Evolutionary conservation across 2,797 vertebrate genomes (phyloP).

Genomic region (Lutjanus argentimaculatus): DNA sequence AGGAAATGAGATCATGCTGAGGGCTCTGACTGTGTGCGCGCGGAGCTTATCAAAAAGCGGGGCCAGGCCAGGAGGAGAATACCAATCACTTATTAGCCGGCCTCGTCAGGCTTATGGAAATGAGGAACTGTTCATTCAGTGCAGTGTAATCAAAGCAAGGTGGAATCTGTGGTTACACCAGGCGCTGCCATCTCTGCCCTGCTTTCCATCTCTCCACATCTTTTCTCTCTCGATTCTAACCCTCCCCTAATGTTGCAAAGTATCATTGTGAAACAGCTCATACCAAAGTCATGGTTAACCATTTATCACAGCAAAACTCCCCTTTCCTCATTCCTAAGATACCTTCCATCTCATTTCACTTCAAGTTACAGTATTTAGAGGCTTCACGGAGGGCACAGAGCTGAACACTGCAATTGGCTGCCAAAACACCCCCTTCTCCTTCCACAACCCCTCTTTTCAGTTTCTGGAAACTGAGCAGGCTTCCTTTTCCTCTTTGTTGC

Average conservation of each 20-base stretch:
- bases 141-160: slow-evolving; percentile 56
- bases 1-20: slow-evolving; percentile 84
- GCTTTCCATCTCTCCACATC: slow-evolving; percentile 3
- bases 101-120: slow-evolving; percentile 73
- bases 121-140: slow-evolving; percentile 65
- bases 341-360: slow-evolving; percentile 25
- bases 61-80: slow-evolving; percentile 72
- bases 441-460: slow-evolving; percentile 20
- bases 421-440: slow-evolving; percentile 13
- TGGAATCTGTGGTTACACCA: slow-evolving; percentile 49
- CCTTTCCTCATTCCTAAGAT: slow-evolving; percentile 36
- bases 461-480: slow-evolving; percentile 12
- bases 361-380: slow-evolving; percentile 11
- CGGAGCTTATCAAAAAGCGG: slow-evolving; percentile 71
- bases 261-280: slow-evolving; percentile 37
- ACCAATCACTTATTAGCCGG: slow-evolving; percentile 78
- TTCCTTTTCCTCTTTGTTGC: slow-evolving; percentile 39
- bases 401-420: slow-evolving; percentile 9
- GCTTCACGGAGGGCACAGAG: slow-evolving; percentile 8
- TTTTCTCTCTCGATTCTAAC: slow-evolving; percentile 27
- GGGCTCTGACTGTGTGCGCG: slow-evolving; percentile 63
- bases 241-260: slow-evolving; percentile 14
- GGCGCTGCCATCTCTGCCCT: slow-evolving; percentile 31
- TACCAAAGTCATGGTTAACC: slow-evolving; percentile 31
- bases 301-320: slow-evolving; percentile 39